Percentiles rank a stretch among this genome's conserved stretches.
phyloP scores from a whole-genome alignment of 2,113 vertebrate genomes.

The Dipodomys merriami region DNA sequence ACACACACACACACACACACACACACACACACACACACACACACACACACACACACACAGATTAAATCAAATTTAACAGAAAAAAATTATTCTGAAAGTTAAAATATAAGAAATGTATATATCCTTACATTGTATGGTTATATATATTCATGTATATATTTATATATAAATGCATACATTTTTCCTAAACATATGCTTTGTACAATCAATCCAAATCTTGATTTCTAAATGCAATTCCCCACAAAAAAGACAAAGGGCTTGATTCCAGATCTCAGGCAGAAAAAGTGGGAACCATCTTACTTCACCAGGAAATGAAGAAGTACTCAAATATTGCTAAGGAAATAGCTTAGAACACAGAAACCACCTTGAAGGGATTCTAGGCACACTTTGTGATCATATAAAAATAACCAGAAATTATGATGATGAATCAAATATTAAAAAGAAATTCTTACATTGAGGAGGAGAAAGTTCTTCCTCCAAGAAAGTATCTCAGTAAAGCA shows the following conservation, averaged over 20 bases:
- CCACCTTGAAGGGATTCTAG: background rate
- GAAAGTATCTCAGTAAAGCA: background rate
- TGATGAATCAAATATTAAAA: background rate
- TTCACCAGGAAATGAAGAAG: background rate
- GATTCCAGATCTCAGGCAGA: background rate
- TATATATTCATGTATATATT: too few relatives aligned
- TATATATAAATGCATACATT: background rate
- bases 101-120: too few relatives aligned
- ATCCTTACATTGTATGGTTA: too few relatives aligned
- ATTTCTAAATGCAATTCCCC: background rate
- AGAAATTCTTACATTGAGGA: background rate
- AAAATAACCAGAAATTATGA: background rate
- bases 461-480: background rate
- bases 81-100: too few relatives aligned
- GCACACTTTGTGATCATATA: background rate
- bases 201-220: background rate
- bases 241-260: background rate
- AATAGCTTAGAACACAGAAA: background rate
- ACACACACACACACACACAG: too few relatives aligned
- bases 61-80: too few relatives aligned
- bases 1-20: too few relatives aligned
- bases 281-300: background rate
- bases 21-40: too few relatives aligned
- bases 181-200: background rate
- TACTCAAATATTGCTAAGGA: background rate